phyloP scores from a whole-genome alignment of 2,888 invertebrate species.

The Rotaria macrura region DNA sequence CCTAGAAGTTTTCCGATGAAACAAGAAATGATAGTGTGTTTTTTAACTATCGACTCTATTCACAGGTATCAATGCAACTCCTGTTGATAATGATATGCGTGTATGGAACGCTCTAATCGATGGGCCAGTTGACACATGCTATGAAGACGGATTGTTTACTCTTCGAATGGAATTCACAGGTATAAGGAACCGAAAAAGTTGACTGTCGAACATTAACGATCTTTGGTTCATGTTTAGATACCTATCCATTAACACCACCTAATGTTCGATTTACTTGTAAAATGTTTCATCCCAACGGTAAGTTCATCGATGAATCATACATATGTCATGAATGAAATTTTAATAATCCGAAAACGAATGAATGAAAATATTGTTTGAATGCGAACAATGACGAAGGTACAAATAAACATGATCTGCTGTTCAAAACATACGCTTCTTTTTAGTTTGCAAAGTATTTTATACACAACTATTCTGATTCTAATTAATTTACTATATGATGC shows the following conservation, averaged over 20 bases:
- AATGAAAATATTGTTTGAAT: too few species aligned
- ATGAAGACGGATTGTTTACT: background rate
- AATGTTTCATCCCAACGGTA: slow-evolving; percentile 17
- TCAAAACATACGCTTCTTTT: too few species aligned
- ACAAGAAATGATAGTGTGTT: background rate
- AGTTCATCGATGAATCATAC: background rate
- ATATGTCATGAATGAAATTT: too few species aligned
- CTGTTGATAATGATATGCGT: background rate
- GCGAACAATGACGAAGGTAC: too few species aligned
- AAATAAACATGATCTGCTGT: too few species aligned
- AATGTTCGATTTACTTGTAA: slow-evolving; percentile 17
- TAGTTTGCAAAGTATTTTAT: too few species aligned
- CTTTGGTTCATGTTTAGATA: background rate
- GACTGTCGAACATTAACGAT: too few species aligned
- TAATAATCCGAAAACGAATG: too few species aligned
- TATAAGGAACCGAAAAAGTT: background rate
- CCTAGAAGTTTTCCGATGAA: too few species aligned
- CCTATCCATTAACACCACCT: background rate
- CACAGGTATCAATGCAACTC: background rate
- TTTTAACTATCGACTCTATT: too few species aligned
- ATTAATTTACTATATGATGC: too few species aligned
- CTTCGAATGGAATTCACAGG: background rate
- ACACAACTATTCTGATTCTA: too few species aligned
- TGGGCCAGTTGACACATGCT: background rate
- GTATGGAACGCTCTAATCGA: background rate